Evolutionary conservation across 2,888 invertebrate genomes (phyloP), one percentile per base, ranked within the genome.

Genomic region (Aphidius colemani): DNA sequence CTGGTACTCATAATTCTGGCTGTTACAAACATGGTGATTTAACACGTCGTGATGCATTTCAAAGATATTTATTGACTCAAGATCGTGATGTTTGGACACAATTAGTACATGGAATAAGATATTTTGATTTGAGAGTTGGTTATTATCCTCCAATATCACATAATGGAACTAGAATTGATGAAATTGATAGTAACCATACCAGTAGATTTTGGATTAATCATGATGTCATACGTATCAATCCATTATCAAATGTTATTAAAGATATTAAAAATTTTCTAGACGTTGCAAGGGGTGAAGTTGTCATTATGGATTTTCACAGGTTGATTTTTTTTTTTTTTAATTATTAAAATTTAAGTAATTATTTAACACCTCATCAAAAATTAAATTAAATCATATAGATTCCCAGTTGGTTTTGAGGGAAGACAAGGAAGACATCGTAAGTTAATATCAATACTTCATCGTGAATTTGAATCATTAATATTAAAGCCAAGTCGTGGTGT

Each of bases 81-180:
- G 93, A 94, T 78, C 87, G 91, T 65, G 89, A 89, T 74, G 85
- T 94, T 58, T 94, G 93, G 91, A 88, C 89, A 0, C 94, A 95
- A 76, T 85, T 95, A n/a, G 90, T 92, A 0, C 90, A 91, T 77
- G 94, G 94, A 60, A 89, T 93, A 74, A 85, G 94, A 75, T 94
- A 92, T 82, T 84, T 94, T 58, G 94, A 94, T 80, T 86, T 94
- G 61, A 87, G 93, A 72, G 86, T 94, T 68, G 93, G 91, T 67
- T 92, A 88, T 82, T 91, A 88, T 70, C 80, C 71, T 65, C 74
- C 66, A 67, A 75, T 63, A 67, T 75, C 69, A 69, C 75, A 74
- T 55, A 67, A 66, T 46, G 59, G 51, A 13, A 63, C 59, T 8
- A 61, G 66, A 49, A 56, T 46, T 64, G 69, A 66, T 11, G 71